Evolutionary conservation across 2,113 vertebrate species (phyloP).

Genomic region (Acinonyx jubatus): DNA sequence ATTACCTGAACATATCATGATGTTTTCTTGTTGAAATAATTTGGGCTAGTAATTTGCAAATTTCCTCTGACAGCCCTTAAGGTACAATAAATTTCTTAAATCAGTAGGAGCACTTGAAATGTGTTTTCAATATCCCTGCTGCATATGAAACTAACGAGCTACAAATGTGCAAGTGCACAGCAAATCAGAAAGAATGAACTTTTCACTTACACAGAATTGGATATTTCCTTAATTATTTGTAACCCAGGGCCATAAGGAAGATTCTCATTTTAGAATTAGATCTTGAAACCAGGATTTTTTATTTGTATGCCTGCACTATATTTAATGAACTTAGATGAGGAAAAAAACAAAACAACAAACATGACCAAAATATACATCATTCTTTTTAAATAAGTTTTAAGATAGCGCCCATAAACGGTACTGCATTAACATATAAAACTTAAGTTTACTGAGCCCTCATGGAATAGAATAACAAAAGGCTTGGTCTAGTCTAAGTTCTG

Average conservation of each 20-base stretch:
- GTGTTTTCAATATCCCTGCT: conserved; percentile 36
- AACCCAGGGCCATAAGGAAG: not conserved
- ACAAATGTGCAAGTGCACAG: not conserved
- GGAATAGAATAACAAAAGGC: not conserved
- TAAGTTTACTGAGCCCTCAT: not conserved
- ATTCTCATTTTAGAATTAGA: conserved; percentile 24
- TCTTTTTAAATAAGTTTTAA: not conserved
- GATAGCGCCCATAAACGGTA: not conserved
- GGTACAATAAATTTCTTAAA: conserved; percentile 52
- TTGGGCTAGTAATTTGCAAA: conserved; percentile 55
- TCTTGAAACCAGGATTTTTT: not conserved
- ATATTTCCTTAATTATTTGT: conserved; percentile 50
- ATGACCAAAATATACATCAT: not conserved
- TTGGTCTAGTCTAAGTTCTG: not conserved
- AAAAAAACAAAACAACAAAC: not conserved
- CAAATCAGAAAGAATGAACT: conserved; percentile 18
- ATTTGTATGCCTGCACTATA: not conserved
- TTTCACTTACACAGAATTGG: not conserved
- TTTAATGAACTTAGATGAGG: not conserved
- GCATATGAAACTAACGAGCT: conserved; percentile 18
- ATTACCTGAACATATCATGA: conserved; percentile 31
- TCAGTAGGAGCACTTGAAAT: conserved; percentile 60
- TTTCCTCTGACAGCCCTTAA: conserved; percentile 49
- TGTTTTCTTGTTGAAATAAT: conserved; percentile 70
- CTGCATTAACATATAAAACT: not conserved